A percentile compares a stretch with the other conserved stretches of the same genome.
Conservation (phyloP, 2,888 invertebrate genomes). For the Chrysina gloriosa region DNA sequence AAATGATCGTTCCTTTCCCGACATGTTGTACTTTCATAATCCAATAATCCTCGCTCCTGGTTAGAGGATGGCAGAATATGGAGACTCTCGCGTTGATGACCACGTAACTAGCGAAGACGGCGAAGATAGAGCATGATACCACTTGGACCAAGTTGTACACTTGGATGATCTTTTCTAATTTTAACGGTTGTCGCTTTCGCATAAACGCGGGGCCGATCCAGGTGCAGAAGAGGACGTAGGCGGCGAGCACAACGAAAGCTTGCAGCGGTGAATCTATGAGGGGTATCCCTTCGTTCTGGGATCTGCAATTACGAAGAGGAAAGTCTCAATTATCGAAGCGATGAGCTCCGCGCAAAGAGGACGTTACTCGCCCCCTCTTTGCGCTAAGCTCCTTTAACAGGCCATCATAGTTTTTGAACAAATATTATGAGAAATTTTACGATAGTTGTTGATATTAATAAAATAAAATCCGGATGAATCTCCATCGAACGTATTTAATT, state of each 20-base stretch:
- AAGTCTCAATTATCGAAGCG: not conserved
- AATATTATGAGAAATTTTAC: too few relatives aligned
- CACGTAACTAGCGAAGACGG: not conserved
- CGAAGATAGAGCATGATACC: constrained; percentile 70
- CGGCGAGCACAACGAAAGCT: constrained; percentile 62
- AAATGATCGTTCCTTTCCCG: not conserved
- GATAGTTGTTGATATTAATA: too few relatives aligned
- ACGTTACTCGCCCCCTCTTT: too few relatives aligned
- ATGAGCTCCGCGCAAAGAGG: too few relatives aligned
- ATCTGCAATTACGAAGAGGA: constrained; percentile 57
- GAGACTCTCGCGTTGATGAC: not conserved
- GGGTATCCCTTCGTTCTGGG: constrained; percentile 66
- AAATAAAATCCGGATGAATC: too few relatives aligned
- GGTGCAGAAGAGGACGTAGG: constrained; percentile 67
- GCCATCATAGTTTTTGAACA: too few relatives aligned
- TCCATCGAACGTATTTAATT: too few relatives aligned
- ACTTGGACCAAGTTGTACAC: constrained; percentile 86
- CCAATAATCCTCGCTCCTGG: not conserved
- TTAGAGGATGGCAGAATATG: not conserved
- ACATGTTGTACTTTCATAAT: not conserved
- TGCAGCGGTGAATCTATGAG: constrained; percentile 68
- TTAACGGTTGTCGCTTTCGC: constrained; percentile 75
- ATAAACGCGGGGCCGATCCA: constrained; percentile 73
- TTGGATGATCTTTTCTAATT: constrained; percentile 74
- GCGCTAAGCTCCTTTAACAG: too few relatives aligned